Evolutionary conservation across 2,888 invertebrate species (phyloP).

Genomic region (Ceramica pisi): DNA sequence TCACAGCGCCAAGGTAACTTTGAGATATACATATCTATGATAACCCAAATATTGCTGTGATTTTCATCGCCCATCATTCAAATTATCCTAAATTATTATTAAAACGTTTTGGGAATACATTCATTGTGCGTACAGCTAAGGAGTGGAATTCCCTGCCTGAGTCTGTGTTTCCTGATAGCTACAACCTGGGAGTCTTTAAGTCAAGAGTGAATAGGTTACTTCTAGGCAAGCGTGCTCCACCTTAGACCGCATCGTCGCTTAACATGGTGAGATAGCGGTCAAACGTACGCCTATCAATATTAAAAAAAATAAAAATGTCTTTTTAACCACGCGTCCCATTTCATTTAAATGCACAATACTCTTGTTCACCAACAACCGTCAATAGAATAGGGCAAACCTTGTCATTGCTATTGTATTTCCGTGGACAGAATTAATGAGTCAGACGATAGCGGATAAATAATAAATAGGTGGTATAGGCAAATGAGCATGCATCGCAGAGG

Average conservation of each 20-base stretch:
- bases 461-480: slow-evolving; percentile 53
- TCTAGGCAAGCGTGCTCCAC: too few relatives aligned
- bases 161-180: too few relatives aligned
- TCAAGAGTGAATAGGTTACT: too few relatives aligned
- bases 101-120: too few relatives aligned
- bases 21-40: not conserved
- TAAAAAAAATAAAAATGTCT: too few relatives aligned
- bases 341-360: slow-evolving; percentile 31
- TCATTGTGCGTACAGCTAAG: too few relatives aligned
- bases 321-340: slow-evolving; percentile 2
- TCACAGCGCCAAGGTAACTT: not conserved
- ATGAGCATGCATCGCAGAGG: slow-evolving; percentile 50
- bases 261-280: too few relatives aligned
- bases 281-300: too few relatives aligned
- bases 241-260: too few relatives aligned
- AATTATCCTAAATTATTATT: too few relatives aligned
- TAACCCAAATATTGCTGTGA: not conserved
- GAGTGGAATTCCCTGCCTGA: too few relatives aligned
- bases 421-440: slow-evolving; percentile 52
- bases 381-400: slow-evolving; percentile 54
- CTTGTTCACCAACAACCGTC: slow-evolving; percentile 16
- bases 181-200: too few relatives aligned
- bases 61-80: not conserved
- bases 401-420: slow-evolving; percentile 43
- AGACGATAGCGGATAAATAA: slow-evolving; percentile 43